These are phyloP conservation scores for Sinhomidia bicolor DNA, from an alignment of 2,888 invertebrate species.

Conservation along the genomic window DNA sequence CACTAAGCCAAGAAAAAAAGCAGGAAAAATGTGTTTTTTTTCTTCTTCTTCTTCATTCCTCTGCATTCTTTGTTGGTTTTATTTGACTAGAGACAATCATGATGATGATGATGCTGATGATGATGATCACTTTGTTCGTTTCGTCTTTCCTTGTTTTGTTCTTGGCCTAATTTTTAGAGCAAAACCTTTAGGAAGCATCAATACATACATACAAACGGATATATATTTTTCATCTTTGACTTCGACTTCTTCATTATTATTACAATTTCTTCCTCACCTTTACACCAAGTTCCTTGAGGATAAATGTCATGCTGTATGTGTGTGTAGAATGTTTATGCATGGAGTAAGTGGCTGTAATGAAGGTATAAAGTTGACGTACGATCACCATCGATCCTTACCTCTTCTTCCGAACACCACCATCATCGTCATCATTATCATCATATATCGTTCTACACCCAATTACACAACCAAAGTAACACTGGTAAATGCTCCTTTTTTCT, in stretches of 20 bases:
- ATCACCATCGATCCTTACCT: neutral
- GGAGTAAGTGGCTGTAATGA: constrained; percentile 11
- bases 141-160: constrained; percentile 50
- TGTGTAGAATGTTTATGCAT: neutral
- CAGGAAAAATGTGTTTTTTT: neutral
- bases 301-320: neutral
- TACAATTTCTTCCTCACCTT: constrained; percentile 53
- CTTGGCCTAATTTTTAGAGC: constrained; percentile 71
- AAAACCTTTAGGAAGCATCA: constrained; percentile 44
- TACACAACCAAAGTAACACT: neutral
- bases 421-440: neutral
- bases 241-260: constrained; percentile 27
- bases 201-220: constrained; percentile 27
- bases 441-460: neutral
- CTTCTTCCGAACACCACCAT: neutral
- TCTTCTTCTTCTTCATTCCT: too few relatives aligned
- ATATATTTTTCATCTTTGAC: constrained; percentile 18
- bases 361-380: neutral
- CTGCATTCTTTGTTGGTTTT: constrained; percentile 9
- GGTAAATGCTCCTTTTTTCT: neutral
- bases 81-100: constrained; percentile 30
- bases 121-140: constrained; percentile 28
- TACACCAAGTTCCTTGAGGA: constrained; percentile 57
- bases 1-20: neutral
- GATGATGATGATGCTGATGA: neutral